Conservation (phyloP, 1,140 invertebrate species). For the Phymastichus coffea region DNA sequence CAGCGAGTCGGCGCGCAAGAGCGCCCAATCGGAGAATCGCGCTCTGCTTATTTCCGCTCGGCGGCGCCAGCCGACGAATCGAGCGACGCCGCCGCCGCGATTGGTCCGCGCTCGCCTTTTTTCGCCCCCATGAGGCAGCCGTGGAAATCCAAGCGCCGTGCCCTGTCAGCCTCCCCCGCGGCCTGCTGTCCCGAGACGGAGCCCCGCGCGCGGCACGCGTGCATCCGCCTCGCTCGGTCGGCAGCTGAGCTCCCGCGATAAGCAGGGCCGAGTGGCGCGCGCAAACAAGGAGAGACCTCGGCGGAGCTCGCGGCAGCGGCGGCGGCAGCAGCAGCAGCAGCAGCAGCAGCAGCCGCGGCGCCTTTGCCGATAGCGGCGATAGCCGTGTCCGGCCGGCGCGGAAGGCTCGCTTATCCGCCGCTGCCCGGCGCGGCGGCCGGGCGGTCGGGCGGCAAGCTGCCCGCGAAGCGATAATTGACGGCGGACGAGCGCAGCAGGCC, state of each 20-base stretch:
- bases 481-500: slow-evolving; percentile 27
- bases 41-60: slow-evolving; percentile 20
- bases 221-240: not conserved
- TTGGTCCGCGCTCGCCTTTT: slow-evolving; percentile 19
- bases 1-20: not conserved
- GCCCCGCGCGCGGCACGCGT: slow-evolving; percentile 4
- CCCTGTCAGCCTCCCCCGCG: too few species aligned
- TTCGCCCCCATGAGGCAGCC: slow-evolving; percentile 9
- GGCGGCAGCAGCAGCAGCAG: slow-evolving; percentile 25
- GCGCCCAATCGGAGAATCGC: slow-evolving; percentile 8
- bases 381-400: slow-evolving; percentile 45
- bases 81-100: slow-evolving; percentile 3
- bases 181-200: too few species aligned
- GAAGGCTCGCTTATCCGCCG: slow-evolving; percentile 27
- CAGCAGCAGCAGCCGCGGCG: too few species aligned
- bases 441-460: too few species aligned
- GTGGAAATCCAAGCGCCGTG: too few species aligned
- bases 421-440: too few species aligned
- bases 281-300: too few species aligned
- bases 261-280: not conserved
- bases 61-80: slow-evolving; percentile 14
- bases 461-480: too few species aligned
- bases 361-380: slow-evolving; percentile 50
- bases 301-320: slow-evolving; percentile 13
- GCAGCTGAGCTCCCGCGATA: not conserved